phyloP scores from a whole-genome alignment of 2,797 vertebrate genomes.

The Euthynnus affinis region DNA sequence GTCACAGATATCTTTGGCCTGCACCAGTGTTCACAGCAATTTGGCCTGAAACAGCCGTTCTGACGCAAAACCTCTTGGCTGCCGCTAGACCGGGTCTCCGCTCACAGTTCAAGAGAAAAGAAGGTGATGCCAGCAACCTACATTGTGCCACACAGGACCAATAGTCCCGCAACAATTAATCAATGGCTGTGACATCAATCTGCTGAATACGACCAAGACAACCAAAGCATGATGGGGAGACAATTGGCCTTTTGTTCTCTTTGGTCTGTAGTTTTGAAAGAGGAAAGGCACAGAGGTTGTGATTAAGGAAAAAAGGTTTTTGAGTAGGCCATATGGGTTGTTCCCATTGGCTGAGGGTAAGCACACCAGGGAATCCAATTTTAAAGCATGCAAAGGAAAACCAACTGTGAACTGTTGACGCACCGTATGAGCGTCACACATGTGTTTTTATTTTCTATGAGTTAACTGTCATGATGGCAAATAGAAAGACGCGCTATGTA shows the following conservation, averaged over 20 bases:
- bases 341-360: constrained; percentile 9
- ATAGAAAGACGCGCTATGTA: too few relatives aligned
- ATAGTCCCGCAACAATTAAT: constrained; percentile 44
- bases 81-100: constrained; percentile 17
- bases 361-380: constrained; percentile 24
- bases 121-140: constrained; percentile 41
- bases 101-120: constrained; percentile 47
- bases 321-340: neutral
- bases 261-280: constrained; percentile 31
- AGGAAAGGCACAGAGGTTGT: constrained; percentile 27
- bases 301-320: constrained; percentile 16
- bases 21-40: constrained; percentile 36
- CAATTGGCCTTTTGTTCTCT: constrained; percentile 60
- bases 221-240: constrained; percentile 55
- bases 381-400: constrained; percentile 8
- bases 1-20: constrained; percentile 39
- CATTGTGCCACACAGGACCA: constrained; percentile 46
- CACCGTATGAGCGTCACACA: neutral
- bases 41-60: constrained; percentile 51
- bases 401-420: constrained; percentile 4
- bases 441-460: neutral
- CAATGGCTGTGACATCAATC: constrained; percentile 64
- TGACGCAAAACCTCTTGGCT: constrained; percentile 67
- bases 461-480: neutral
- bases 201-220: constrained; percentile 33